These are phyloP conservation scores for Phylloscopus whistleri DNA, from an alignment of 2,113 vertebrate genomes.

Conservation along the genomic window DNA sequence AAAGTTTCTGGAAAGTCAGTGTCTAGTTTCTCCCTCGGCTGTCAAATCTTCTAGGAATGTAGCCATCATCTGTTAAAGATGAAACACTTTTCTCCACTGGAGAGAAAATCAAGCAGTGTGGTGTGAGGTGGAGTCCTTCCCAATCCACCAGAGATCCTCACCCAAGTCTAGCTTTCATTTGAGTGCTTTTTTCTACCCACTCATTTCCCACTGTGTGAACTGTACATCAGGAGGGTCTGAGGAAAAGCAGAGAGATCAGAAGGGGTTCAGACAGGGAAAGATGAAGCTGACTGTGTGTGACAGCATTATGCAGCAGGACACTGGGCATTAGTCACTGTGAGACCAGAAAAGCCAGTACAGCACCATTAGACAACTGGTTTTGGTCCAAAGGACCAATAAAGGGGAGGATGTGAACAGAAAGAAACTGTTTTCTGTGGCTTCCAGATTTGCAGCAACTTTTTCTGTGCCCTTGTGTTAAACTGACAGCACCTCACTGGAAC, in stretches of 20 bases:
- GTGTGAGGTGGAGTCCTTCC: not conserved
- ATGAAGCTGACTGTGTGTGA: not conserved
- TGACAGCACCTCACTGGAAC: not conserved
- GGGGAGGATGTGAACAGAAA: not conserved
- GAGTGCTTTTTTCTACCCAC: slow-evolving; percentile 3
- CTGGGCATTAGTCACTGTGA: not conserved
- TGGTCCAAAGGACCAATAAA: not conserved
- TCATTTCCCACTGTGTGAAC: slow-evolving; percentile 27
- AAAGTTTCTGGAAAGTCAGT: slow-evolving; percentile 9
- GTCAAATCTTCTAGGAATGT: not conserved
- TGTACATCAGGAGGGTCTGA: not conserved
- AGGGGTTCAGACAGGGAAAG: slow-evolving; percentile 5
- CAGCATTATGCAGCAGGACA: not conserved
- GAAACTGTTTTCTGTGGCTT: not conserved
- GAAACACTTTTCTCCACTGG: slow-evolving; percentile 19
- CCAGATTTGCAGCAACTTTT: not conserved
- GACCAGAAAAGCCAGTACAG: not conserved
- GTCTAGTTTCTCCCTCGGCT: not conserved
- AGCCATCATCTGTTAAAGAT: slow-evolving; percentile 8
- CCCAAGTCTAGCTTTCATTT: slow-evolving; percentile 36
- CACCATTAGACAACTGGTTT: not conserved
- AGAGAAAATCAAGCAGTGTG: not conserved
- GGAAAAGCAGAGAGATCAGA: slow-evolving; percentile 19
- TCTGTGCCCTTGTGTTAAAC: not conserved
- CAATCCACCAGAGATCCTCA: not conserved